phyloP scores from a whole-genome alignment of 2,797 vertebrate genomes.

The Hoplostethus mediterraneus region DNA sequence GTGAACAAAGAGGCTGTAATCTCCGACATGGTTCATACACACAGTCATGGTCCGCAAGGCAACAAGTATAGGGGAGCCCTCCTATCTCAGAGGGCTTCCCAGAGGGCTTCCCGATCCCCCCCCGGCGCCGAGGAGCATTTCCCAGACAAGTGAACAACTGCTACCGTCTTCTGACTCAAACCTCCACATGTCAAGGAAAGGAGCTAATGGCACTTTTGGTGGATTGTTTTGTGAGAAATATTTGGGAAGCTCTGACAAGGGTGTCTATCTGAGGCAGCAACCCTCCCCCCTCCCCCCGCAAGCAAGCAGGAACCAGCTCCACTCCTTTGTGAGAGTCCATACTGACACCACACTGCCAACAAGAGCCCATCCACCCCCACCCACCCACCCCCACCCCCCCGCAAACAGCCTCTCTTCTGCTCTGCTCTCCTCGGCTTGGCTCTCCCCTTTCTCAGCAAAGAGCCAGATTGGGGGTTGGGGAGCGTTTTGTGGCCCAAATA shows the following conservation, averaged over 20 bases:
- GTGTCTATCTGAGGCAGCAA: conserved; percentile 41
- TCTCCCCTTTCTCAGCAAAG: conserved; percentile 82
- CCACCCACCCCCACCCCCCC: conserved; percentile 63
- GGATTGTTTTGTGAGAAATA: conserved; percentile 33
- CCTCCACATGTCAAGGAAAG: conserved; percentile 6
- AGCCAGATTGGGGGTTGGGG: conserved; percentile 87
- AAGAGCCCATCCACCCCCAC: conserved; percentile 74
- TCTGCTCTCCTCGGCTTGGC: conserved; percentile 69
- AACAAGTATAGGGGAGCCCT: conserved; percentile 68
- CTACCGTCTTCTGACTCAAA: conserved; percentile 29
- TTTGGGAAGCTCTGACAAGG: conserved; percentile 47
- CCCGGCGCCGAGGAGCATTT: conserved; percentile 36
- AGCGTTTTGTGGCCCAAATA: conserved; percentile 89
- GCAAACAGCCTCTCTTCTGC: conserved; percentile 74
- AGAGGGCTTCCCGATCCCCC: conserved; percentile 26
- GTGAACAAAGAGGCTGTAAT: conserved; percentile 84
- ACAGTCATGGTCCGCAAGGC: conserved; percentile 79
- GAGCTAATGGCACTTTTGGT: conserved; percentile 3
- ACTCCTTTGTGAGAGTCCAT: conserved; percentile 77
- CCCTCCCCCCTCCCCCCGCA: conserved; percentile 25
- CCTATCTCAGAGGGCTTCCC: conserved; percentile 42
- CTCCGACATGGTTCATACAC: conserved; percentile 78
- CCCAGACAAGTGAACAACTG: conserved; percentile 57
- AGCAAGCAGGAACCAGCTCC: conserved; percentile 69
- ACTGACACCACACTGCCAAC: conserved; percentile 85